Percentiles rank a stretch among this genome's conserved stretches.
These are phyloP conservation scores for Watsonalla binaria DNA, from an alignment of 2,888 invertebrate genomes.

Conservation along the genomic window DNA sequence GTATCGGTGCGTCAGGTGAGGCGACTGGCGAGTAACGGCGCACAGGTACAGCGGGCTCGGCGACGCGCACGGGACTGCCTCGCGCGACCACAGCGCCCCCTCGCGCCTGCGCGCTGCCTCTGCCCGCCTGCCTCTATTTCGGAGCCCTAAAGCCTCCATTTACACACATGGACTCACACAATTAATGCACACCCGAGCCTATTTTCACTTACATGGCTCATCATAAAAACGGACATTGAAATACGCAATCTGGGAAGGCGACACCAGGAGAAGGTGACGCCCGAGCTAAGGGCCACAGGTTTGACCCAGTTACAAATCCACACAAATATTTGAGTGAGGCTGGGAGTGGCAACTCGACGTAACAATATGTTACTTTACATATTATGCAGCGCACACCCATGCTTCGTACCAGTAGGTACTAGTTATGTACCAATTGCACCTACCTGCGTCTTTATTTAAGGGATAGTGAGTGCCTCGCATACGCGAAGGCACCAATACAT, in stretches of 20 bases:
- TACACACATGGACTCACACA: constrained; percentile 46
- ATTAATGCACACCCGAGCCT: constrained; percentile 34
- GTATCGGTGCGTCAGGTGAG: constrained; percentile 37
- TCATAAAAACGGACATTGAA: constrained; percentile 31
- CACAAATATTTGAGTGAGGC: constrained; percentile 55
- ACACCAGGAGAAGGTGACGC: not conserved
- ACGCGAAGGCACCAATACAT: not conserved
- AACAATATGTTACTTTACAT: constrained; percentile 39
- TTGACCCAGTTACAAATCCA: constrained; percentile 55
- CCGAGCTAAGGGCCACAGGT: constrained; percentile 35
- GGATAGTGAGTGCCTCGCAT: too few relatives aligned
- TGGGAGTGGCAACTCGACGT: constrained; percentile 57
- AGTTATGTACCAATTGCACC: not conserved
- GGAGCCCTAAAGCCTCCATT: constrained; percentile 41
- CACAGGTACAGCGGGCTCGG: constrained; percentile 42
- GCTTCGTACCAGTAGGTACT: constrained; percentile 13
- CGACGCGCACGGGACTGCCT: constrained; percentile 63
- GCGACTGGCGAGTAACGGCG: constrained; percentile 20
- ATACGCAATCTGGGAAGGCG: constrained; percentile 18
- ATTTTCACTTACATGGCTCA: constrained; percentile 28
- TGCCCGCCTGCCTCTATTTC: constrained; percentile 18
- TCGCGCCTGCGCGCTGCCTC: constrained; percentile 43
- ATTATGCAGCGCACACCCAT: constrained; percentile 7
- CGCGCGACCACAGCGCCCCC: constrained; percentile 58
- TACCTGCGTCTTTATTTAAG: not conserved